Base-by-base conservation (phyloP, 2,113 vertebrate species). In the Pedionomus torquatus region DNA sequence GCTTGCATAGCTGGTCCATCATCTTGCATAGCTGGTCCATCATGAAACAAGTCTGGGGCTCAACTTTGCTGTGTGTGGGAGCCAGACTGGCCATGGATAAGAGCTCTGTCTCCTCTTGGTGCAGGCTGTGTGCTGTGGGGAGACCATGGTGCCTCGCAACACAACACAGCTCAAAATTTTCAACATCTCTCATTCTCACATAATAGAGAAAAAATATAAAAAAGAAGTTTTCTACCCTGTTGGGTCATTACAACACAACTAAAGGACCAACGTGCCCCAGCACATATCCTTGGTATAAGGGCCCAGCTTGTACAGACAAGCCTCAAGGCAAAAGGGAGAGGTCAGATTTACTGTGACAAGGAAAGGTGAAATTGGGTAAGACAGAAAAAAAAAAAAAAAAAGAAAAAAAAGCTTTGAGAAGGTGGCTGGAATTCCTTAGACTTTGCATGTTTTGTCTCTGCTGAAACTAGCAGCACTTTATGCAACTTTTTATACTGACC, bases 251-350 rank as follows among this genome's bases (percentile, higher is more conserved):
- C 11, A 77, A 58, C 55, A 71, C 26, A 65, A 15, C 44, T 28
- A 54, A 74, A 85, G 64, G 19, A 57, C 35, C 65, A 90, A 49
- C 89, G 4, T 94, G 94, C 91, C 89, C 54, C n/a, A 86, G 65
- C 93, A 88, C 33, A 93, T 37, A 49, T 11, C 48, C 71, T 65
- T 58, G 80, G 63, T 58, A 52, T 5, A 5, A 81, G 58, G 76
- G 63, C 83, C 87, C 15, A 88, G n/a, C 92, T 91, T 94, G 91
- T 74, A 75, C 2, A 4, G 75, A 66, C 83, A 96, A 91, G 95
- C 78, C 92, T 77, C 30, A 58, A 91, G 83, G 89, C 58, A 89
- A 75, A 17, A 95, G 66, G 72, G 85, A 86, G 86, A 95, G 80
- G 88, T 89, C 86, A 91, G 70, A 85, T 91, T 82, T 72, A 69